These are phyloP conservation scores for Pseudeuparius sepicola DNA, from an alignment of 2,888 invertebrate species.

Conservation along the genomic window DNA sequence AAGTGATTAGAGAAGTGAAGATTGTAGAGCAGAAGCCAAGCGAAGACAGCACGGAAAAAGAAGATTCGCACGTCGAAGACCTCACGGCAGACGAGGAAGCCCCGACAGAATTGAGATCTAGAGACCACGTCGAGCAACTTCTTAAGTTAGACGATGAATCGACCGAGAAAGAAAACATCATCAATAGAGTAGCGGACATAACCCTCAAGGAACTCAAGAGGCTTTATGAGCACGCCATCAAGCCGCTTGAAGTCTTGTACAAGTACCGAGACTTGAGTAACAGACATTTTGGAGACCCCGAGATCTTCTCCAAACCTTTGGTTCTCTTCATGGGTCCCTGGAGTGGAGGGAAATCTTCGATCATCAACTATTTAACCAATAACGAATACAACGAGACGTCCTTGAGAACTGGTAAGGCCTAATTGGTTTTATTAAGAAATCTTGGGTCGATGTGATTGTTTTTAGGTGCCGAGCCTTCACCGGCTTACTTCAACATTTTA, in stretches of 20 bases:
- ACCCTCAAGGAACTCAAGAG: slow-evolving; percentile 77
- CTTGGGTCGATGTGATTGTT: not conserved
- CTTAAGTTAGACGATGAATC: slow-evolving; percentile 70
- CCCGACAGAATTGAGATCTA: slow-evolving; percentile 65
- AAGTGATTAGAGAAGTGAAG: slow-evolving; percentile 21
- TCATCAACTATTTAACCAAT: slow-evolving; percentile 84
- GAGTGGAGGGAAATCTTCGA: slow-evolving; percentile 93
- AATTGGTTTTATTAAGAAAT: not conserved
- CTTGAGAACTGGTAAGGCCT: slow-evolving; percentile 76
- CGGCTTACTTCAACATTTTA: slow-evolving; percentile 84
- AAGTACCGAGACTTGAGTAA: slow-evolving; percentile 88
- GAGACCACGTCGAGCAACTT: slow-evolving; percentile 71
- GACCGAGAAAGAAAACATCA: slow-evolving; percentile 56
- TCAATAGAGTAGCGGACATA: slow-evolving; percentile 64
- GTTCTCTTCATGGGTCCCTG: slow-evolving; percentile 92
- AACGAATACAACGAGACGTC: slow-evolving; percentile 77
- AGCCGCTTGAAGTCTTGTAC: slow-evolving; percentile 82
- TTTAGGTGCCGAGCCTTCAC: slow-evolving; percentile 85
- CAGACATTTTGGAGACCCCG: slow-evolving; percentile 85
- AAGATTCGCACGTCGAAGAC: slow-evolving; percentile 43
- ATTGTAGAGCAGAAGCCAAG: slow-evolving; percentile 18
- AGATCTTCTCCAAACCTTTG: slow-evolving; percentile 89
- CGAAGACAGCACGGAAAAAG: slow-evolving; percentile 23
- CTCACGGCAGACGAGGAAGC: slow-evolving; percentile 58
- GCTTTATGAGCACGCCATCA: slow-evolving; percentile 76